Conservation (phyloP, 2,797 vertebrate genomes). For the Perodicticus potto region DNA sequence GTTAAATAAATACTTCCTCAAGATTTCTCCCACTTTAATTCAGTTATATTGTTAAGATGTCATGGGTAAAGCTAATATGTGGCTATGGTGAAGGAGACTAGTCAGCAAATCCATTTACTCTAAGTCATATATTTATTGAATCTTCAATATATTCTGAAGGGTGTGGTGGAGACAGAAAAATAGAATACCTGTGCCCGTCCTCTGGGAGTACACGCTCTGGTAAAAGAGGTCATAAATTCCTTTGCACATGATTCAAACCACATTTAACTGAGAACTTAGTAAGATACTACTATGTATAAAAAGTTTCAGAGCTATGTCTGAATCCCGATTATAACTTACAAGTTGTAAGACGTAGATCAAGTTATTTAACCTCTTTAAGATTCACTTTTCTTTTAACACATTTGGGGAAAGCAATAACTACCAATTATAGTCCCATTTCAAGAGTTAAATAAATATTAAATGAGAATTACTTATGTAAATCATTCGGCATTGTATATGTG, state of each 20-base stretch:
- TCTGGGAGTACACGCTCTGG: neutral
- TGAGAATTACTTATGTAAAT: neutral
- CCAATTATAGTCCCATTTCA: neutral
- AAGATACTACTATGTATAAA: neutral
- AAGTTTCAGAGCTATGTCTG: neutral
- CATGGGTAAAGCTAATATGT: neutral
- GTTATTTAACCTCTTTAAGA: neutral
- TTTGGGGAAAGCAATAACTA: neutral
- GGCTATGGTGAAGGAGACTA: neutral
- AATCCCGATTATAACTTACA: neutral
- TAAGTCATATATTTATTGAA: neutral
- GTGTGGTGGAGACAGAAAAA: neutral
- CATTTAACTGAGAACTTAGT: neutral
- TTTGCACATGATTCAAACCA: neutral
- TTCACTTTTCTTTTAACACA: slow-evolving; percentile 6
- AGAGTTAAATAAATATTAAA: slow-evolving; percentile 1
- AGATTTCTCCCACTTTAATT: neutral
- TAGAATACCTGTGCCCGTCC: neutral
- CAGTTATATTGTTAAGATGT: neutral
- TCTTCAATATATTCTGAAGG: neutral
- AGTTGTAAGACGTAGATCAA: neutral
- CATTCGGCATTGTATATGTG: neutral
- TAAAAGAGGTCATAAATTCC: neutral
- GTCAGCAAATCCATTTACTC: neutral
- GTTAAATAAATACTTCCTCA: neutral